Evolutionary conservation across 2,797 vertebrate genomes (phyloP), one percentile per base, ranked within the genome.

Genomic region (Bradypus variegatus): DNA sequence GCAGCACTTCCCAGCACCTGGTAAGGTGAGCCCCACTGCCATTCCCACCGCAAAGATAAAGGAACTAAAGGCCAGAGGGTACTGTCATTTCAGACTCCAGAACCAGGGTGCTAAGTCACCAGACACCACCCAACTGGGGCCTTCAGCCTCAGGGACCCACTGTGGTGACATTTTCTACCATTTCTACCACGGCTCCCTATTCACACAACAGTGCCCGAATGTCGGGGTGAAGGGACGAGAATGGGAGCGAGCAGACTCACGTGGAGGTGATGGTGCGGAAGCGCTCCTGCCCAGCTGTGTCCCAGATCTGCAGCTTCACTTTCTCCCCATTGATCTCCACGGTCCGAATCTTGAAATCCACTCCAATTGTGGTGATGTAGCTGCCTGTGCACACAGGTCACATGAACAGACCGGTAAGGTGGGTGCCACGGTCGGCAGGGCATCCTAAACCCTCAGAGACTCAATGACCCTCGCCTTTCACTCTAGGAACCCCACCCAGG

Each of bases 271-370:
- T 99, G 67, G 99, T 99, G 73, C 99, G 98, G 97, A 99, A 99
- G 89, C 99, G 98, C 93, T 99, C 99, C 70, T 99, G 99, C 41
- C 99, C 99, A 0, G 99, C 99, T 0, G 99, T 99, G 94, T 99
- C 99, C 99, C 99, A 99, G 96, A 99, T 99, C 97, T 99, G 99
- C 88, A 99, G 98, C 96, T 99, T 99, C 97, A 99, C 99, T 95
- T 99, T 99, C 98, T 99, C 99, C 33, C 99, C 99, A 86, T 99
- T 99, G 95, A 99, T 98, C 97, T 99, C 99, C 96, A 99, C 99
- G 0, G 99, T 99, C 89, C 99, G 98, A 96, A 99, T 99, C 98
- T 99, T 99, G 96, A 99, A 99, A 96, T 99, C 99, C 93, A 99
- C 99, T 12, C 99, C 99, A 11, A 99, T 99, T 0, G 99, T 99